Evolutionary conservation across 2,797 vertebrate species (phyloP).

Genomic region (Paguma larvata): DNA sequence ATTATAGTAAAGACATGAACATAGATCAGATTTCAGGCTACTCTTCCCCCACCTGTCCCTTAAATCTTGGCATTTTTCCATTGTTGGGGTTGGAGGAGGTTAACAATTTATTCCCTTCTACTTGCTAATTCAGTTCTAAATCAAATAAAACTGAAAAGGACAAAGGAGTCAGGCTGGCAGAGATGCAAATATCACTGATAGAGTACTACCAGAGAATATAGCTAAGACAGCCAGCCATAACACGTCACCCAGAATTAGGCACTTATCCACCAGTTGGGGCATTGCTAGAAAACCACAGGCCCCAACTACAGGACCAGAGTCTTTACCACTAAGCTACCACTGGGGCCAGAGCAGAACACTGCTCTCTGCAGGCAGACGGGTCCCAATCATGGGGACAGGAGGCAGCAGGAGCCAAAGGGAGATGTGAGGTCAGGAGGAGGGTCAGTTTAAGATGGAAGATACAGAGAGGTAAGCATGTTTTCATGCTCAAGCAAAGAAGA

Average conservation of each 20-base stretch:
- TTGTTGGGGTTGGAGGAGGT: neutral
- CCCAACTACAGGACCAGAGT: neutral
- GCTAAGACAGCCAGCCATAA: neutral
- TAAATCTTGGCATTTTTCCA: conserved; percentile 51
- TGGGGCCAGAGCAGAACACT: neutral
- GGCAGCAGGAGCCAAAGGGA: neutral
- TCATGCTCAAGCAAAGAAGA: neutral
- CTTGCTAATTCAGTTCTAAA: conserved; percentile 44
- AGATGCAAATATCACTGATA: neutral
- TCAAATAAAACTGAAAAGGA: conserved; percentile 19
- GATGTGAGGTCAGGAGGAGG: neutral
- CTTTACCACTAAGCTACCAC: neutral
- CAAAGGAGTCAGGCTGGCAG: neutral
- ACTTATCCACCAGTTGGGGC: neutral
- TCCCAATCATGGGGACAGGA: neutral
- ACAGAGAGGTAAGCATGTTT: neutral
- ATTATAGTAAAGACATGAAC: neutral
- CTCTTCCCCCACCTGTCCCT: conserved; percentile 48
- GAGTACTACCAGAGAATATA: neutral
- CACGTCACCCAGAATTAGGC: neutral
- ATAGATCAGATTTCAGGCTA: neutral
- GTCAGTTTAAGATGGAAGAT: neutral
- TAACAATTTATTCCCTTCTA: conserved; percentile 1
- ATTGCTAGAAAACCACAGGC: neutral
- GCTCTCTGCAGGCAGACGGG: neutral